Evolutionary conservation across 2,797 vertebrate species (phyloP).

Genomic region (Otolemur crassicaudatus): DNA sequence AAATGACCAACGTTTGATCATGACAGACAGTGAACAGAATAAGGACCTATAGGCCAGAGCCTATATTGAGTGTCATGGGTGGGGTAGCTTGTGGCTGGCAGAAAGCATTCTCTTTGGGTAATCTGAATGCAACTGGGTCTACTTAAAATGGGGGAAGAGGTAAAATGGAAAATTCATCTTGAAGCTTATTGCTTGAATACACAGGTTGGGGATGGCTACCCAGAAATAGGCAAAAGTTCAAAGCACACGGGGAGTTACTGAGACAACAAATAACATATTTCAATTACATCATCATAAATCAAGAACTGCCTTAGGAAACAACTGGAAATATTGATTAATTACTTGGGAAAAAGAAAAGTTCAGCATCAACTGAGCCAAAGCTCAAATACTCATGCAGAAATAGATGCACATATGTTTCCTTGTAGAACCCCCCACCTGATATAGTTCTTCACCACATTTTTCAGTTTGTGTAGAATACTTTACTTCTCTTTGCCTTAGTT

Average conservation of each 20-base stretch:
- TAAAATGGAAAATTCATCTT: not conserved
- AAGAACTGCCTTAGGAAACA: constrained; percentile 16
- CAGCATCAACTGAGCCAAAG: not conserved
- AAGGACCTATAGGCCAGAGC: fast-evolving
- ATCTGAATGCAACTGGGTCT: not conserved
- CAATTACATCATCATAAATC: not conserved
- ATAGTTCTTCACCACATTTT: not conserved
- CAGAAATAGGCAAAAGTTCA: not conserved
- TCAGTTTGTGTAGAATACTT: not conserved
- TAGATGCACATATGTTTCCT: not conserved
- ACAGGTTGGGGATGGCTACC: not conserved
- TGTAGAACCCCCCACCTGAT: not conserved
- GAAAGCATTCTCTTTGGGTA: not conserved
- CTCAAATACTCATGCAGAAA: not conserved
- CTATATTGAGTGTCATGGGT: not conserved
- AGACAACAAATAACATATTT: not conserved
- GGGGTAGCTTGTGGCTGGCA: not conserved
- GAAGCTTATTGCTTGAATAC: not conserved
- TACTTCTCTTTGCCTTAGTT: not conserved
- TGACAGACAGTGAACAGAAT: not conserved
- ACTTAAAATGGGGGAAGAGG: not conserved
- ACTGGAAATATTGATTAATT: not conserved
- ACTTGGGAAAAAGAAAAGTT: constrained; percentile 1
- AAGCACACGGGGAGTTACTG: not conserved
- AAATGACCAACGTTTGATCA: not conserved